Base-by-base conservation (phyloP, 1,140 invertebrate species). In the Teleogryllus occipitalis region DNA sequence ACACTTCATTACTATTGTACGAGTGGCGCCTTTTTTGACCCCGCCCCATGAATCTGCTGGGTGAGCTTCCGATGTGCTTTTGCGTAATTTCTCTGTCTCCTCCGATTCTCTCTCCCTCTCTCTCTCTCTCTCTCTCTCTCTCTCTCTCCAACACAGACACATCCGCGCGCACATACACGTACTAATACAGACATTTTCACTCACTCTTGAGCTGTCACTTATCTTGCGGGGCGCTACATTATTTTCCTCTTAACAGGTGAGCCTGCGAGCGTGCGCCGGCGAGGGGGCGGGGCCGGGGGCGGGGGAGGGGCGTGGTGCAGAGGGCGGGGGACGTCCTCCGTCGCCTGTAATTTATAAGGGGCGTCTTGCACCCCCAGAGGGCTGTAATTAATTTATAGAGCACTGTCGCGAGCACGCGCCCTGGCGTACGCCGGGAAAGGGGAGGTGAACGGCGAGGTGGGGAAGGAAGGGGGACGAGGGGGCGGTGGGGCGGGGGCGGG, bases 171-270 rank as follows among this genome's bases (percentile, higher is more conserved):
- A 10, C 54, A 14, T 7, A 14, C 18, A 14, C 18, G 3, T 7
- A 65, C 54, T 14, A 65, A 10, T 14, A 18, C 54, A 65, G 10
- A 1, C 54, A 65, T 18, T 18, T 39, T 39, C 27, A 39, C 27
- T 39, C 27, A 39, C 27, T 39, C 27, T 39, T 39, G 27, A 39
- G 27, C 54, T 18, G 18, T 65, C 54, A 65, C 54, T 65, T 65
- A 65, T 65, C 54, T 65, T 65, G 54, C 10, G 18, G 54, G 10
- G 10, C 54, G 54, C 18, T 65, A 65, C 54, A 65, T 65, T 65
- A 65, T 65, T 65, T 65, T 65, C 54, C 54, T 65, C 54, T 65
- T 65, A 65, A 65, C 54, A 65, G 54, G 54, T 65, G 54, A 18
- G 18, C 10, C 10, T 14, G 54, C 7, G 54, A 65, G 54, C 54